phyloP scores from a whole-genome alignment of 2,113 vertebrate genomes.

The Acrocephalus arundinaceus region DNA sequence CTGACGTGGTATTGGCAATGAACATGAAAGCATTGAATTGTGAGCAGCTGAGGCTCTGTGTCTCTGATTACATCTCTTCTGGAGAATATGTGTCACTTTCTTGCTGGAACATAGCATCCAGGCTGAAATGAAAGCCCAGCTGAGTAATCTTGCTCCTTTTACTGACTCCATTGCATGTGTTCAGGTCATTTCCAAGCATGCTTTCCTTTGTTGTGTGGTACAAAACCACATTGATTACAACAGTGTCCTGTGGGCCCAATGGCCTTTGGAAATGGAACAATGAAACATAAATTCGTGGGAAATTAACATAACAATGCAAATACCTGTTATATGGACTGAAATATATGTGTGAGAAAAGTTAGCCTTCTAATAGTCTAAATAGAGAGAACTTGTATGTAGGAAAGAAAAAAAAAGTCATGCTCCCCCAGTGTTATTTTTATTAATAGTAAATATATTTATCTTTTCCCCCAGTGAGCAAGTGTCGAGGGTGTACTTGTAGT shows the following conservation, averaged over 20 bases:
- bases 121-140: neutral
- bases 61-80: neutral
- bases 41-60: neutral
- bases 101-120: neutral
- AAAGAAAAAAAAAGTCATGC: neutral
- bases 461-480: neutral
- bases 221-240: neutral
- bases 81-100: neutral
- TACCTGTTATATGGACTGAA: neutral
- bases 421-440: neutral
- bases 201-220: accelerated
- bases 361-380: neutral
- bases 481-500: neutral
- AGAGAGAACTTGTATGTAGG: neutral
- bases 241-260: neutral
- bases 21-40: neutral
- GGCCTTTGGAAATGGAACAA: neutral
- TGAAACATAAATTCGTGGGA: neutral
- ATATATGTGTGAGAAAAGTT: neutral
- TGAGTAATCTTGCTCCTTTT: neutral
- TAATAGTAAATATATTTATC: neutral
- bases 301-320: neutral
- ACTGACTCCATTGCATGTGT: neutral
- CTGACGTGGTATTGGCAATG: neutral
- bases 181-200: neutral